These are phyloP conservation scores for Phylloscopus collybita DNA, from an alignment of 2,797 vertebrate genomes.

Conservation along the genomic window DNA sequence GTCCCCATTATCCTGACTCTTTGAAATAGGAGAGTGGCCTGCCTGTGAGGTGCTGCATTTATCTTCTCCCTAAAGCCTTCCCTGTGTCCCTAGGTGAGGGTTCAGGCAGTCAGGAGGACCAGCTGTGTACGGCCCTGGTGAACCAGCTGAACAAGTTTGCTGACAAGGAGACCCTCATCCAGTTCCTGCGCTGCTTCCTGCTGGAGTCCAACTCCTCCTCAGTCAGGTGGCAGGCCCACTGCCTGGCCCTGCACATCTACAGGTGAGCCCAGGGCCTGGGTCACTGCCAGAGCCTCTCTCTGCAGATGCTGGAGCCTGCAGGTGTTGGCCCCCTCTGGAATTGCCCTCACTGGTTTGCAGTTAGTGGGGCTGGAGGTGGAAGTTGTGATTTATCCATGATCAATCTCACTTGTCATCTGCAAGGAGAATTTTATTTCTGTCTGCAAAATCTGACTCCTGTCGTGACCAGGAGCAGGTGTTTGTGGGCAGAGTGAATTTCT, in stretches of 20 bases:
- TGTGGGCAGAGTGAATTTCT: background rate
- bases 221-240: conserved; percentile 98
- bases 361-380: background rate
- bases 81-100: conserved; percentile 83
- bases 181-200: conserved; percentile 96
- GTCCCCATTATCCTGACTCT: background rate
- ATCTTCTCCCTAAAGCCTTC: background rate
- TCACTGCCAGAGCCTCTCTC: background rate
- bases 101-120: conserved; percentile 93
- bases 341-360: background rate
- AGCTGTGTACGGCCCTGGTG: conserved; percentile 94
- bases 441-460: background rate
- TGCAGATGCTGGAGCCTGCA: background rate
- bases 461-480: background rate
- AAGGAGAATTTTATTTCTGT: background rate
- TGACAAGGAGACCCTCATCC: conserved; percentile 97
- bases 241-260: conserved; percentile 95
- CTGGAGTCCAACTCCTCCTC: conserved; percentile 97
- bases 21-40: background rate
- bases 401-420: background rate
- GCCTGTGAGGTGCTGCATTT: background rate
- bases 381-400: background rate
- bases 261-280: conserved; percentile 77
- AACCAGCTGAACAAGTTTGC: conserved; percentile 98
- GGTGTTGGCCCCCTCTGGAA: background rate